A percentile compares a stretch with the other conserved stretches of the same genome.
Evolutionary conservation across 1,140 invertebrate genomes (phyloP).

Genomic region (Zaprionus ghesquierei): DNA sequence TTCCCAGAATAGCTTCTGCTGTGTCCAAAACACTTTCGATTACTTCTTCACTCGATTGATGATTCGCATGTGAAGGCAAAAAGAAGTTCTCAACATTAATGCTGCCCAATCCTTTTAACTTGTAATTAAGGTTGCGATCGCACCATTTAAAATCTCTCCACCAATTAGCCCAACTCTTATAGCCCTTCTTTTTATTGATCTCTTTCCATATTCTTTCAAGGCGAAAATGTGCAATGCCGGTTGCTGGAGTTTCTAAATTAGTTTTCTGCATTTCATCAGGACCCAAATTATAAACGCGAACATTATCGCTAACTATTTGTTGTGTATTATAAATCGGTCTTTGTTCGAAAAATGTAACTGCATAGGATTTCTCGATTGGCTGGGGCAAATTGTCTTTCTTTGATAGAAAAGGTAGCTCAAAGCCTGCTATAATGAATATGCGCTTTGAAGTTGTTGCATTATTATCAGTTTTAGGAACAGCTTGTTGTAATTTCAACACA

Average conservation of each 20-base stretch:
- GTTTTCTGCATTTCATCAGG: not conserved
- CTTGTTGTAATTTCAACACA: not conserved
- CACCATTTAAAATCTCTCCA: conserved; percentile 62
- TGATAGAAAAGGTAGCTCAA: conserved; percentile 41
- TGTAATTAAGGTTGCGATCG: conserved; percentile 39
- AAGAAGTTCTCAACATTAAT: conserved; percentile 34
- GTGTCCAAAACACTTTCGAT: not conserved
- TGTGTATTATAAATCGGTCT: conserved; percentile 49
- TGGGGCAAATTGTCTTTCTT: conserved; percentile 26
- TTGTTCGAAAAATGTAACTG: conserved; percentile 58
- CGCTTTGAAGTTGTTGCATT: too few relatives aligned
- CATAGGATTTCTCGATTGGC: conserved; percentile 43
- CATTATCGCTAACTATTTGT: not conserved
- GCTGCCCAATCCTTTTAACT: conserved; percentile 20
- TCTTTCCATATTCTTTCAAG: conserved; percentile 14
- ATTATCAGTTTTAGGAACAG: not conserved
- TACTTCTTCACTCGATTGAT: not conserved
- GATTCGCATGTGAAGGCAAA: not conserved
- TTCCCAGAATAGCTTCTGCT: too few relatives aligned
- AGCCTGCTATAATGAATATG: conserved; percentile 42
- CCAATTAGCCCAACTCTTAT: conserved; percentile 48
- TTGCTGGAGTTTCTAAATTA: not conserved
- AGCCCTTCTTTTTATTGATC: conserved; percentile 35
- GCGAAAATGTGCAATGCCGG: not conserved
- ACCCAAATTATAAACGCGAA: not conserved